Conservation (phyloP, 2,888 invertebrate genomes). For the Amphimallon solstitiale region DNA sequence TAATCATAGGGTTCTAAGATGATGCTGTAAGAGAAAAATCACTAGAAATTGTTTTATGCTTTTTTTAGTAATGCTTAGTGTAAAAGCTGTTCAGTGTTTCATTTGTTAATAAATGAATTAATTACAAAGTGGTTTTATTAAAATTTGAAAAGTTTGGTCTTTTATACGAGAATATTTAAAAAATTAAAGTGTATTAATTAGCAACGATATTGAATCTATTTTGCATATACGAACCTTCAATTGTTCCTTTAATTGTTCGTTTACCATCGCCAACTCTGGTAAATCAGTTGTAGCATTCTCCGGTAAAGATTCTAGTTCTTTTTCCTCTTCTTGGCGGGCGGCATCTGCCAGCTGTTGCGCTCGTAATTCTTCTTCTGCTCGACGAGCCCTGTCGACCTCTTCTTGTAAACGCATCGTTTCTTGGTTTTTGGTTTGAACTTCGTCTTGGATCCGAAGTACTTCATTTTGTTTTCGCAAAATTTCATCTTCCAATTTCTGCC, state of each 20-base stretch:
- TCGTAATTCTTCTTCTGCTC: conserved; percentile 52
- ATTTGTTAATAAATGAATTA: no score
- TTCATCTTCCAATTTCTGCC: conserved; percentile 86
- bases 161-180: no score
- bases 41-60: no score
- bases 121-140: no score
- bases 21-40: no score
- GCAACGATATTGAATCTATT: no score
- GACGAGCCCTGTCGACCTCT: conserved; percentile 55
- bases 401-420: conserved; percentile 57
- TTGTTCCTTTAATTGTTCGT: conserved; percentile 57
- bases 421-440: conserved; percentile 56
- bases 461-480: conserved; percentile 80
- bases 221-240: conserved; percentile 51
- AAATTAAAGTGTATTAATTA: no score
- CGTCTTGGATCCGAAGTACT: conserved; percentile 54
- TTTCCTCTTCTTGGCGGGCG: conserved; percentile 46
- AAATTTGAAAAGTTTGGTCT: no score
- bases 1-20: no score
- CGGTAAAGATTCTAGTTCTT: conserved; percentile 52
- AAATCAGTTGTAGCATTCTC: conserved; percentile 53
- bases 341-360: conserved; percentile 48
- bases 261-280: conserved; percentile 56
- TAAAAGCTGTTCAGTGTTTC: no score
- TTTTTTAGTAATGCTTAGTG: no score